phyloP scores from a whole-genome alignment of 2,113 vertebrate species.

The Callospermophilus lateralis region DNA sequence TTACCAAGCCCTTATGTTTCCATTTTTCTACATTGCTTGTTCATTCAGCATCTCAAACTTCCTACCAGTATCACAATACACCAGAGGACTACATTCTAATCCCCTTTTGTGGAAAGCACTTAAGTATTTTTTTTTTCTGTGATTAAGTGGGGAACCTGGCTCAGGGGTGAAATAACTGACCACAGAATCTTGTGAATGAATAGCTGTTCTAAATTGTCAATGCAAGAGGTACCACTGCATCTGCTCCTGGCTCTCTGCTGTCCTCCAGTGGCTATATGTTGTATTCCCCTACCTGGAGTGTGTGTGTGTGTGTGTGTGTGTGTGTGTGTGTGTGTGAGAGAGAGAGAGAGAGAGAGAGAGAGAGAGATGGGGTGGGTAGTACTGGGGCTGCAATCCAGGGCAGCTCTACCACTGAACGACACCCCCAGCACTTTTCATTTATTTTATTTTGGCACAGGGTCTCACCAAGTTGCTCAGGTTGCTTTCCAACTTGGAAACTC shows the following conservation, averaged over 20 bases:
- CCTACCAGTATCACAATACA: background rate
- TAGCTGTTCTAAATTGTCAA: background rate
- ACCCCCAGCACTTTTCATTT: too few relatives aligned
- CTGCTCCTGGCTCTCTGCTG: constrained; percentile 58
- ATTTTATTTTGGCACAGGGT: too few relatives aligned
- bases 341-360: too few relatives aligned
- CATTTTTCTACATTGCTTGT: background rate
- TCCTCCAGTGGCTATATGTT: constrained; percentile 16
- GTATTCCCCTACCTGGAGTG: background rate
- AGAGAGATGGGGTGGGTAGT: too few relatives aligned
- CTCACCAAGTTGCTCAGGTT: too few relatives aligned
- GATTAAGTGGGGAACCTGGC: background rate
- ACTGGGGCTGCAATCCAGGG: too few relatives aligned
- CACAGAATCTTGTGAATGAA: background rate
- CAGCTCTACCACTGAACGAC: too few relatives aligned
- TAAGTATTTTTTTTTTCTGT: background rate
- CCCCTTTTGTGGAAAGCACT: background rate
- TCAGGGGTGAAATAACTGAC: background rate
- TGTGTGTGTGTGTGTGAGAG: too few relatives aligned
- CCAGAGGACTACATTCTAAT: background rate
- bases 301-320: background rate
- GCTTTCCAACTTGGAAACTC: too few relatives aligned
- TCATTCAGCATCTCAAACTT: background rate
- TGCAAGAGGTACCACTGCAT: background rate
- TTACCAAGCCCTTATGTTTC: background rate